These are phyloP conservation scores for Agriotes lineatus DNA, from an alignment of 2,888 invertebrate species.

Conservation along the genomic window DNA sequence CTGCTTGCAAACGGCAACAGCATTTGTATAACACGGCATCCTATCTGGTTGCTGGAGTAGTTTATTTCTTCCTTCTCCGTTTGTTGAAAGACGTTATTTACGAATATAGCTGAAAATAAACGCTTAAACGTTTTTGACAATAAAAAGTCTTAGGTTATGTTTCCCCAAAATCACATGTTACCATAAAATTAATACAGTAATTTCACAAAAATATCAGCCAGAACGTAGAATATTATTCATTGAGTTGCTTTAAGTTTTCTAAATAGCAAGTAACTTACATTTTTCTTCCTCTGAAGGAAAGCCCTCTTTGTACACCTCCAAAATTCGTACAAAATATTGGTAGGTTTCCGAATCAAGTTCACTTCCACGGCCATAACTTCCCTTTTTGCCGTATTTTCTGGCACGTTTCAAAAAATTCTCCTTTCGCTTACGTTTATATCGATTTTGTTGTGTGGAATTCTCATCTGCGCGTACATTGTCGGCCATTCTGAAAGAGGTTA, in stretches of 20 bases:
- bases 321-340: slow-evolving; percentile 81
- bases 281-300: slow-evolving; percentile 80
- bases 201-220: no score
- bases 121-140: neutral
- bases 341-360: slow-evolving; percentile 80
- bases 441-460: slow-evolving; percentile 2
- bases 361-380: slow-evolving; percentile 78
- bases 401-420: slow-evolving; percentile 79
- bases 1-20: slow-evolving; percentile 77
- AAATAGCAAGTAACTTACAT: no score
- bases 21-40: slow-evolving; percentile 82
- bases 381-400: slow-evolving; percentile 81
- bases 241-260: no score
- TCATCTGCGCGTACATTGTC: neutral
- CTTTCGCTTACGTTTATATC: slow-evolving; percentile 68
- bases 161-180: no score
- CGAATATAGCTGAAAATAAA: slow-evolving; percentile 72
- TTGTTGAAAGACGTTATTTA: slow-evolving; percentile 81
- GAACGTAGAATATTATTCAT: no score
- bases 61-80: slow-evolving; percentile 79
- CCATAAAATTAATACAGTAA: no score
- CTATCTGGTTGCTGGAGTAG: slow-evolving; percentile 83
- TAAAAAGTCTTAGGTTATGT: neutral
- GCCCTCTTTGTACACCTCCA: slow-evolving; percentile 78
- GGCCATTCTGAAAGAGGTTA: neutral